Conservation (phyloP, 2,888 invertebrate species). For the Sesia apiformis region DNA sequence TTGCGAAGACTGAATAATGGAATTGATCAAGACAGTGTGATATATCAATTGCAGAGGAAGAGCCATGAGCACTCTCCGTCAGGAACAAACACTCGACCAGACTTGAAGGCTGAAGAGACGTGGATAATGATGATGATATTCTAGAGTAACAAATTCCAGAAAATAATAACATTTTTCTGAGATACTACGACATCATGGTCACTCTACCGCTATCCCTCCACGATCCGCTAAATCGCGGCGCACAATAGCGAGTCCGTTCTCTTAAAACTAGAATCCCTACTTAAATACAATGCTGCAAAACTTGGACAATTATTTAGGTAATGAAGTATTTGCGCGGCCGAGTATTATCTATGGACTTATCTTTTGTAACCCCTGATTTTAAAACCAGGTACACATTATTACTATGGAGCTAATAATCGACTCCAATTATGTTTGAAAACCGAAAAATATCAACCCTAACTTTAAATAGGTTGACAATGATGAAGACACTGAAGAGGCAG, state of each 20-base stretch:
- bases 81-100: too few relatives aligned
- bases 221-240: conserved; percentile 47
- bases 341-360: not conserved
- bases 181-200: conserved; percentile 9
- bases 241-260: conserved; percentile 37
- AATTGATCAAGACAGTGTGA: too few relatives aligned
- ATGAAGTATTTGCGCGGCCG: conserved; percentile 5
- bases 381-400: not conserved
- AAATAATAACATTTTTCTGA: too few relatives aligned
- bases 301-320: conserved; percentile 14
- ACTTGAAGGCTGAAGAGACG: too few relatives aligned
- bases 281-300: conserved; percentile 16
- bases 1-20: too few relatives aligned
- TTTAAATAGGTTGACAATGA: too few relatives aligned
- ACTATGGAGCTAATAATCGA: not conserved
- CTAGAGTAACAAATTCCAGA: too few relatives aligned
- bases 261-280: conserved; percentile 26
- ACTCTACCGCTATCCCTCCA: conserved; percentile 43
- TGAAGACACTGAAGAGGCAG: too few relatives aligned
- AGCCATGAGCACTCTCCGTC: too few relatives aligned
- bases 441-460: not conserved
- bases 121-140: too few relatives aligned
- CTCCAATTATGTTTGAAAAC: not conserved
- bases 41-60: too few relatives aligned
- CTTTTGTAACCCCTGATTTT: not conserved